Conservation (phyloP, 2,797 vertebrate genomes). For the Melanotaenia maccullochi region DNA sequence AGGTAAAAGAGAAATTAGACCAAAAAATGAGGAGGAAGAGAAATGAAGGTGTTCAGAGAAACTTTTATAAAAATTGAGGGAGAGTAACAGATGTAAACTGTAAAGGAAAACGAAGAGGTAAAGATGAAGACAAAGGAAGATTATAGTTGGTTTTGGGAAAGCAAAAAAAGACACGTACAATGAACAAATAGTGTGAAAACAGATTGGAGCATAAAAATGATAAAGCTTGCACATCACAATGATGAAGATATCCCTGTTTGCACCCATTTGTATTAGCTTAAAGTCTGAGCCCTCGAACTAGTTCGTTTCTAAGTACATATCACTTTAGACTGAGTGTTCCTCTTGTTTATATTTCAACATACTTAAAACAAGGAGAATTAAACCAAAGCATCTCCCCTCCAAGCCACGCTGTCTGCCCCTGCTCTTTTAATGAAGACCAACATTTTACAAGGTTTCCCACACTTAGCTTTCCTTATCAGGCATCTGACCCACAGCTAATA, state of each 20-base stretch:
- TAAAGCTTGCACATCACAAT: too few species aligned
- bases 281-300: too few species aligned
- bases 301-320: neutral
- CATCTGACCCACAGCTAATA: constrained; percentile 73
- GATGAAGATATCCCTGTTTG: too few species aligned
- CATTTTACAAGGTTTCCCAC: constrained; percentile 59
- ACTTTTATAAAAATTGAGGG: neutral
- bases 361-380: neutral
- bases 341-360: neutral
- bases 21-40: constrained; percentile 19
- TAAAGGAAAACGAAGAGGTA: neutral
- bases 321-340: neutral
- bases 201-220: neutral
- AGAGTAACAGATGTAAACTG: neutral
- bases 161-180: neutral
- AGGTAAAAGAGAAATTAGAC: constrained; percentile 32
- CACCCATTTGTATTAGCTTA: too few species aligned
- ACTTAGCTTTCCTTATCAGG: constrained; percentile 67
- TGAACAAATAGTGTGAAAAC: neutral
- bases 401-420: constrained; percentile 1
- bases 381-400: neutral
- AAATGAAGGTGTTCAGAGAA: neutral
- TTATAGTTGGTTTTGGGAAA: neutral
- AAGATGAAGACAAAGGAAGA: constrained; percentile 13
- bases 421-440: constrained; percentile 26